Evolutionary conservation across 2,113 vertebrate species (phyloP), one percentile per base, ranked within the genome.

Genomic region (Trichomycterus rosablanca): DNA sequence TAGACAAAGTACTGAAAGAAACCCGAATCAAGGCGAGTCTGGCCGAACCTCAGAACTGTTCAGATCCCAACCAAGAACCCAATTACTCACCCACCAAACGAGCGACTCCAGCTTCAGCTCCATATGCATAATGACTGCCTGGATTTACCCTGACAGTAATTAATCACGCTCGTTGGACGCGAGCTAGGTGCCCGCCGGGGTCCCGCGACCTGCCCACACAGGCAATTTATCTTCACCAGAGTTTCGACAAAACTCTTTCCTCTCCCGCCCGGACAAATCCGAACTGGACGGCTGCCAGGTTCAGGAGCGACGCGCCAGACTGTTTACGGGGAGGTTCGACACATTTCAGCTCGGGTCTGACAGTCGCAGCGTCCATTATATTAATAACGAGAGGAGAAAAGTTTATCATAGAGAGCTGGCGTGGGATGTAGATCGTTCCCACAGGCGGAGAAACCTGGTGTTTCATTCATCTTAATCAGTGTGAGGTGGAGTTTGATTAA

Each of bases 171-270:
- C 72, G 75, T 71, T 70, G 67, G 81, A 76, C 71, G 70, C 76
- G 46, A 71, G 39, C 53, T 7, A 60, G 78, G 76, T 69, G 70
- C 63, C 68, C 66, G 74, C 74, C 75, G 67, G 78, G 64, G 68
- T 74, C 78, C 77, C 57, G 48, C 71, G 83, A 81, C 82, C 77
- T 77, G 70, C 50, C 45, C 72, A 75, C 74, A 58, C 63, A 73
- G 69, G 81, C 80, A 83, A 87, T 88, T 86, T 82, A 87, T 89
- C 87, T 87, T 80, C 70, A 69, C 77, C 76, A 80, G 81, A 78
- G 79, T 84, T 77, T 77, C 75, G 53, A 18, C 28, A 54, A 56
- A 56, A 56, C 59, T 42, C 40, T 52, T 46, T 56, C 49, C 37
- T 35, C 63, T 45, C 40, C 7, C 42, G 40, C 26, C 3, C 61